phyloP scores from a whole-genome alignment of 1,140 invertebrate species.

The Papilio xuthus region DNA sequence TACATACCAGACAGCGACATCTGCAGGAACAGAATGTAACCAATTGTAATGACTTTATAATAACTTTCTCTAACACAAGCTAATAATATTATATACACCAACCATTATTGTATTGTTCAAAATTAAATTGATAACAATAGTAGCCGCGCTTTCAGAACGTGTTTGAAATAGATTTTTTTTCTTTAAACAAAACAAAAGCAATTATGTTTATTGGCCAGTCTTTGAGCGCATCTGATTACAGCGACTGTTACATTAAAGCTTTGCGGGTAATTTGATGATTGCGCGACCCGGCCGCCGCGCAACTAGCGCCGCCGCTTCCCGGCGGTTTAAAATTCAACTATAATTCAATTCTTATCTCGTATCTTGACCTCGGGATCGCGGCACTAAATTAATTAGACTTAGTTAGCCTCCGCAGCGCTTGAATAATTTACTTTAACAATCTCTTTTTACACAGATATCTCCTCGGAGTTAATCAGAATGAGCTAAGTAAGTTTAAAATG shows the following conservation, averaged over 20 bases:
- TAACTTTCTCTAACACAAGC: neutral
- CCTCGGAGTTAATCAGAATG: conserved; percentile 46
- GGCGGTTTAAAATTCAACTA: conserved; percentile 43
- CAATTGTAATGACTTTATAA: conserved; percentile 8
- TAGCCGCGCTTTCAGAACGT: neutral
- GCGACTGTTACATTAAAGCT: conserved; percentile 9
- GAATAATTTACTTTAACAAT: conserved; percentile 48
- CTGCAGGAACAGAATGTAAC: conserved; percentile 11
- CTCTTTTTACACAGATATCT: conserved; percentile 48
- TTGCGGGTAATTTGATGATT: conserved; percentile 37
- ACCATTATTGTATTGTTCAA: neutral
- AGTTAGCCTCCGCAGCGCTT: conserved; percentile 47
- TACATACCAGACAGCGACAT: conserved; percentile 32
- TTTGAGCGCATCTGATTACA: conserved; percentile 23
- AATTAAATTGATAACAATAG: neutral
- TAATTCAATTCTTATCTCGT: conserved; percentile 47
- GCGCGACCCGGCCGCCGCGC: conserved; percentile 8
- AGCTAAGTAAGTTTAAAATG: conserved; percentile 43
- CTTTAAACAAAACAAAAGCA: neutral
- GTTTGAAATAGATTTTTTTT: neutral
- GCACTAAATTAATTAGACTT: conserved; percentile 47
- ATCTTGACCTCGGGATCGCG: conserved; percentile 46
- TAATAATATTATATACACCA: neutral
- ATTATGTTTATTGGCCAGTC: neutral
- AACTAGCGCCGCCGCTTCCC: neutral